phyloP scores from a whole-genome alignment of 2,113 vertebrate genomes.

The Eclectus roratus region DNA sequence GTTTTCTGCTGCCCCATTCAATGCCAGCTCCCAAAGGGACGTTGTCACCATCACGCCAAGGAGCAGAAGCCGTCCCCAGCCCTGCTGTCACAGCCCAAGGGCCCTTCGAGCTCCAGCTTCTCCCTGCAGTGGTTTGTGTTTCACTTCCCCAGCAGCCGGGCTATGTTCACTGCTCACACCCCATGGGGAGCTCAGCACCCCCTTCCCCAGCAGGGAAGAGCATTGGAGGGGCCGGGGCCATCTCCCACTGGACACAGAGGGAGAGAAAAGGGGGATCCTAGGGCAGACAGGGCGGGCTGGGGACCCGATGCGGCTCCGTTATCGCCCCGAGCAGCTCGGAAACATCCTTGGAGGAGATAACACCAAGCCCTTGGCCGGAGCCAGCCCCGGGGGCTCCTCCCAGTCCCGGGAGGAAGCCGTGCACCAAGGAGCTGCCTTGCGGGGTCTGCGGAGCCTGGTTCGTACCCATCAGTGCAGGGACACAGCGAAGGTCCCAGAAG shows the following conservation, averaged over 20 bases:
- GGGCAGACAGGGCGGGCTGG: neutral
- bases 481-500: fast-evolving
- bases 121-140: fast-evolving
- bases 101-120: fast-evolving
- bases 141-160: neutral
- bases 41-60: neutral
- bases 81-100: too few relatives aligned
- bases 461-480: fast-evolving
- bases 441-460: neutral
- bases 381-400: neutral
- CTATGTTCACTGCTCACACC: neutral
- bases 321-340: neutral
- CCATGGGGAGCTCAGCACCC: neutral
- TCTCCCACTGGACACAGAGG: fast-evolving
- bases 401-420: neutral
- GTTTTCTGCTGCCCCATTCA: neutral
- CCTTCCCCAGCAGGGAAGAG: neutral
- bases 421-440: neutral
- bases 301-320: neutral
- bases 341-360: slow-evolving; percentile 38
- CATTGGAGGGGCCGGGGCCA: neutral
- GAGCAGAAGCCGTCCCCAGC: fast-evolving
- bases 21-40: neutral
- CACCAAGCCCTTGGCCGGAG: neutral
- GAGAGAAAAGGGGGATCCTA: neutral